These are phyloP conservation scores for Mycteria americana DNA, from an alignment of 2,797 vertebrate genomes.

Conservation along the genomic window DNA sequence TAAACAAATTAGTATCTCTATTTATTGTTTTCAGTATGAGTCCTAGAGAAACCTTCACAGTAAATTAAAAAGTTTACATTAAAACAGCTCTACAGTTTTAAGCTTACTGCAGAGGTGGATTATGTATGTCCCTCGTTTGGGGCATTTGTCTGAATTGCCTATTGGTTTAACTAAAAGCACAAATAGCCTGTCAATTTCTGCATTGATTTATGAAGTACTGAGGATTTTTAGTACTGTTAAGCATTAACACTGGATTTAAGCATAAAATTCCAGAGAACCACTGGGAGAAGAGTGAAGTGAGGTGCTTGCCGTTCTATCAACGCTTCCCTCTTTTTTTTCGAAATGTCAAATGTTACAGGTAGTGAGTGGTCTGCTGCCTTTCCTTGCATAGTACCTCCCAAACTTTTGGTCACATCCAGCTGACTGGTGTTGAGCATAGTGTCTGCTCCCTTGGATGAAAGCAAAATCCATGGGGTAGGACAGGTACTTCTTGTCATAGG, in stretches of 20 bases:
- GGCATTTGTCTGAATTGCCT: neutral
- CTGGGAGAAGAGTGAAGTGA: neutral
- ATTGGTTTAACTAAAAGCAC: neutral
- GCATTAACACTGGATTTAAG: too few species aligned
- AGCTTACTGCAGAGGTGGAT: neutral
- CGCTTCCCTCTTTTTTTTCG: accelerated
- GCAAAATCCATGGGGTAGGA: neutral
- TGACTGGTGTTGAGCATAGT: neutral
- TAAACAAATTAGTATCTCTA: neutral
- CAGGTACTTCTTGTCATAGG: neutral
- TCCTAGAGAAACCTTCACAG: neutral
- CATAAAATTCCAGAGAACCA: neutral
- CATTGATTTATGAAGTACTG: neutral
- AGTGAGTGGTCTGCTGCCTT: neutral
- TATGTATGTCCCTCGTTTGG: neutral
- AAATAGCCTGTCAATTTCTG: neutral
- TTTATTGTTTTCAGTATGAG: neutral
- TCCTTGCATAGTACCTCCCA: neutral
- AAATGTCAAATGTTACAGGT: neutral
- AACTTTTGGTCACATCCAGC: too few species aligned
- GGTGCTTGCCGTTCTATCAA: neutral
- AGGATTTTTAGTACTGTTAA: neutral
- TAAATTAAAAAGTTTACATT: neutral
- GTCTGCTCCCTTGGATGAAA: neutral
- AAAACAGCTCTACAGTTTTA: neutral